Conservation (phyloP, 2,113 vertebrate genomes). For the Cololabis saira region DNA sequence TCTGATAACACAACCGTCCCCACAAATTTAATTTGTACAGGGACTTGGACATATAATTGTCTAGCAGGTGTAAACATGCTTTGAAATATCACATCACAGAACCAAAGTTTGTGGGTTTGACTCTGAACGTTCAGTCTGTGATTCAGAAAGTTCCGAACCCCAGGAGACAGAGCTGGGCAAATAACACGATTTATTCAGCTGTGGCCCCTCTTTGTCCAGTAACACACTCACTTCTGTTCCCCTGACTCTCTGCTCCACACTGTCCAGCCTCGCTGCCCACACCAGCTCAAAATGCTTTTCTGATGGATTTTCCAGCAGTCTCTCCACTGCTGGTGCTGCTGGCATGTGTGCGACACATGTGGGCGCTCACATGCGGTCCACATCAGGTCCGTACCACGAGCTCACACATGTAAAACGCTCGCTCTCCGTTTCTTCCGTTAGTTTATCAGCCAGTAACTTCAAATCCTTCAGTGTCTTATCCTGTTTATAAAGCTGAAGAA, state of each 20-base stretch:
- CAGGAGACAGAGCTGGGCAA: constrained; percentile 45
- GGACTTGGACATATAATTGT: background rate
- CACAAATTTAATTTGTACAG: constrained; percentile 12
- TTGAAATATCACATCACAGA: background rate
- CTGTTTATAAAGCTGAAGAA: constrained; percentile 29
- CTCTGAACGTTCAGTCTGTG: constrained; percentile 7
- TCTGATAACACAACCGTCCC: background rate
- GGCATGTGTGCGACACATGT: constrained; percentile 32
- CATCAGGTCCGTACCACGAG: constrained; percentile 14
- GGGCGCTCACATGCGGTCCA: constrained; percentile 8
- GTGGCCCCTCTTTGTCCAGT: constrained; percentile 60
- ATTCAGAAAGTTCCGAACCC: constrained; percentile 65
- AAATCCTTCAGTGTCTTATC: constrained; percentile 11
- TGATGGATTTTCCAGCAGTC: constrained; percentile 77
- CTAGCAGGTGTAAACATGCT: constrained; percentile 7
- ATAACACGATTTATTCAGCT: constrained; percentile 72
- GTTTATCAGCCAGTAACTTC: constrained; percentile 10
- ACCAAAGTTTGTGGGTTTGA: constrained; percentile 26
- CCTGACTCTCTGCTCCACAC: constrained; percentile 46
- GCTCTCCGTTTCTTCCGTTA: background rate
- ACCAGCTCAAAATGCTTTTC: constrained; percentile 78
- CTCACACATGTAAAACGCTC: background rate
- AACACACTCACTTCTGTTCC: constrained; percentile 55
- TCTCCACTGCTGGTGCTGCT: constrained; percentile 30
- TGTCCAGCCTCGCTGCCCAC: constrained; percentile 59